Evolutionary conservation across 2,797 vertebrate species (phyloP).

Genomic region (Scolopax rusticola): DNA sequence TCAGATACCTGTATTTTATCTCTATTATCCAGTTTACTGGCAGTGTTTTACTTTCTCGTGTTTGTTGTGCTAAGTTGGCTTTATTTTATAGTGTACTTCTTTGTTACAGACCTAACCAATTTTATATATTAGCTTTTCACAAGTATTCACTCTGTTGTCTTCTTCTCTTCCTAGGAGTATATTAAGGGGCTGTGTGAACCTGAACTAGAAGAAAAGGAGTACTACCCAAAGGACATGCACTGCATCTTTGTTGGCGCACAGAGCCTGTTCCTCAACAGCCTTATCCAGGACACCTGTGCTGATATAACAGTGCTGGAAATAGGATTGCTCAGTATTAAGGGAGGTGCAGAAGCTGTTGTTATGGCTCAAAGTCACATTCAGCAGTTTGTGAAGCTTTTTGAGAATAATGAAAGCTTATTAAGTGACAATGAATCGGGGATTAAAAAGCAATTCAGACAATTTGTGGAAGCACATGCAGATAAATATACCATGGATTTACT

Average conservation of each 20-base stretch:
- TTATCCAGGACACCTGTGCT: conserved; percentile 93
- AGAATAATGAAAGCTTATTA: conserved; percentile 85
- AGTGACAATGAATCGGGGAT: conserved; percentile 86
- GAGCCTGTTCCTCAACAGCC: conserved; percentile 90
- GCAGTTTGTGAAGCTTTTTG: conserved; percentile 94
- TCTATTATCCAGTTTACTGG: neutral
- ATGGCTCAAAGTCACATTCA: conserved; percentile 96
- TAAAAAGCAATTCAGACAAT: conserved; percentile 92
- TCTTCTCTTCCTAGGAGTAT: conserved; percentile 85
- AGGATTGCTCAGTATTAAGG: conserved; percentile 87
- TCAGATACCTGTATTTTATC: neutral
- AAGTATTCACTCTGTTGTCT: neutral
- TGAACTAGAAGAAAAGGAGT: conserved; percentile 90
- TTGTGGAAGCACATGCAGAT: conserved; percentile 94
- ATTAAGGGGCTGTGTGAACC: conserved; percentile 95
- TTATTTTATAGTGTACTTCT: neutral
- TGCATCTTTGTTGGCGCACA: conserved; percentile 94
- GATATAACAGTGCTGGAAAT: conserved; percentile 89
- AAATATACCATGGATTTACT: conserved; percentile 96
- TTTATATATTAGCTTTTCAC: neutral
- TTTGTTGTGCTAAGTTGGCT: neutral
- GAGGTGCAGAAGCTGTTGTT: conserved; percentile 90
- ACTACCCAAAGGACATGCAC: conserved; percentile 96
- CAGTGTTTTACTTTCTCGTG: neutral
- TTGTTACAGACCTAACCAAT: neutral